Conservation (phyloP, 2,888 invertebrate genomes). For the Kuschelorhynchus macadamiae region DNA sequence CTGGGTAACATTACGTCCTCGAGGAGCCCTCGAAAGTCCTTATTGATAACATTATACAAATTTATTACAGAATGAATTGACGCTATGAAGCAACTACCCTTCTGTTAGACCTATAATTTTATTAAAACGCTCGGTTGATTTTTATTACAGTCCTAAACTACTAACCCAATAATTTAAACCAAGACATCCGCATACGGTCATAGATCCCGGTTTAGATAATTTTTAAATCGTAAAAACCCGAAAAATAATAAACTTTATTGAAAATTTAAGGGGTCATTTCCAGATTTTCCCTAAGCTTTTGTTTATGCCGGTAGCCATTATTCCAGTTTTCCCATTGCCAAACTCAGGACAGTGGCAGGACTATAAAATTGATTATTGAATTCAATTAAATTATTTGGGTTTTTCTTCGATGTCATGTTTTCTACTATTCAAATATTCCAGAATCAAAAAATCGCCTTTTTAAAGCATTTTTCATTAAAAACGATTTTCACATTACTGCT, state of each 20-base stretch:
- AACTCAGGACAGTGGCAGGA: background rate
- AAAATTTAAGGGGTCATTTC: constrained; percentile 28
- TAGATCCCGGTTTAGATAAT: constrained; percentile 20
- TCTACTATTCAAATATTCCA: no score
- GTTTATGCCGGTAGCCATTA: constrained; percentile 23
- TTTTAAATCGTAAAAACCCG: constrained; percentile 35
- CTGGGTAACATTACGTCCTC: no score
- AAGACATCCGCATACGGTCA: constrained; percentile 8
- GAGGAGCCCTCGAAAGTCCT: no score
- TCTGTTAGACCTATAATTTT: background rate
- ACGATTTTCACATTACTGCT: no score
- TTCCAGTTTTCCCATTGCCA: constrained; percentile 5
- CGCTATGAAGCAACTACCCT: no score
- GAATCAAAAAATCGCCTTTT: no score
- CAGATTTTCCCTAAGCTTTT: constrained; percentile 35
- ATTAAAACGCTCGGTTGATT: background rate
- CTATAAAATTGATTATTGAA: no score
- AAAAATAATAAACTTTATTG: constrained; percentile 35
- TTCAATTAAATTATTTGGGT: no score
- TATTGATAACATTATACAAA: no score
- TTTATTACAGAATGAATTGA: no score
- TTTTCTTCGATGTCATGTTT: no score
- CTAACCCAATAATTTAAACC: constrained; percentile 7
- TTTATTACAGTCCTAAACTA: background rate
- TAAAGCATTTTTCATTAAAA: no score